A percentile compares a stretch with the other conserved stretches of the same genome.
Conservation (phyloP, 2,888 invertebrate genomes). For the Chaitophorus viminalis region DNA sequence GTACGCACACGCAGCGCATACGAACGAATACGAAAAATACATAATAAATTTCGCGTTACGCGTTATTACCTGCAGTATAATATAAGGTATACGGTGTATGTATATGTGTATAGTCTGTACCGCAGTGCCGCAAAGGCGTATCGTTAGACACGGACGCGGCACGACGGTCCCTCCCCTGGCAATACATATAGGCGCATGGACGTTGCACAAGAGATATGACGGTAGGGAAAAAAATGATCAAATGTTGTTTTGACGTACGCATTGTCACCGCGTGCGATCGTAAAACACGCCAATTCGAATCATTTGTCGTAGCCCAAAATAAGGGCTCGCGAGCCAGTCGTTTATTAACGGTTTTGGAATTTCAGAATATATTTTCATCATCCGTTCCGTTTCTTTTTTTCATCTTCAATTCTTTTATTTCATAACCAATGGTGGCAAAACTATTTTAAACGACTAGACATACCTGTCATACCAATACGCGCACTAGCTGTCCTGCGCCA, state of each 20-base stretch:
- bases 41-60: no score
- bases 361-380: background rate
- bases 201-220: no score
- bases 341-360: constrained; percentile 1
- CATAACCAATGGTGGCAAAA: background rate
- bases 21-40: background rate
- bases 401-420: background rate
- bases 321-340: background rate
- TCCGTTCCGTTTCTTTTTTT: background rate
- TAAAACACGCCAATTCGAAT: constrained; percentile 30
- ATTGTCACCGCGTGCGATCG: constrained; percentile 4
- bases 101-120: no score
- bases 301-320: background rate
- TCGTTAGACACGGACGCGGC: background rate
- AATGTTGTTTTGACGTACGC: constrained; percentile 38
- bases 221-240: background rate
- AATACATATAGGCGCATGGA: background rate
- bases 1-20: background rate
- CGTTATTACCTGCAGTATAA: no score
- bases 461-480: no score
- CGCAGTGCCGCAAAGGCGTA: background rate
- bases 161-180: background rate
- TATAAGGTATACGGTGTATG: no score
- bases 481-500: no score
- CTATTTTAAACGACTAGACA: no score